These are phyloP conservation scores for Gambusia affinis DNA, from an alignment of 2,113 vertebrate genomes.

Conservation along the genomic window DNA sequence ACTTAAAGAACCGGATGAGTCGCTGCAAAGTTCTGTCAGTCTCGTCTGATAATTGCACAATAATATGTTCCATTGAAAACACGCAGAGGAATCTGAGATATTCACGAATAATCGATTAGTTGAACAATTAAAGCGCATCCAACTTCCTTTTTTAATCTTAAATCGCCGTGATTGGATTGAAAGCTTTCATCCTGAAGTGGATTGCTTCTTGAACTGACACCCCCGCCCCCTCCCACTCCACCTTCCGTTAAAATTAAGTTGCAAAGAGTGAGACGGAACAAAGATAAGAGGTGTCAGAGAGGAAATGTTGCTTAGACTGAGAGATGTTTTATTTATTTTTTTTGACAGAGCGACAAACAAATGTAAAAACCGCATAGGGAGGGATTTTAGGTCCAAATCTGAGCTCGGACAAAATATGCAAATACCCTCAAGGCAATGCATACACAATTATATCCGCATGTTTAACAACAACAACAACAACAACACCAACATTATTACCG, in stretches of 20 bases:
- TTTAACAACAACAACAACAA: background rate
- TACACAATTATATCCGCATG: background rate
- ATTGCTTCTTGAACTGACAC: slow-evolving; percentile 20
- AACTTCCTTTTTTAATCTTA: background rate
- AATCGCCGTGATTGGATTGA: slow-evolving; percentile 17
- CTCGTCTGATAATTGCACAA: background rate
- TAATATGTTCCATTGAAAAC: background rate
- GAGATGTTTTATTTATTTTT: background rate
- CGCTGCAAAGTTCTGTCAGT: background rate
- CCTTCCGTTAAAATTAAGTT: slow-evolving; percentile 26
- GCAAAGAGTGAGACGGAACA: slow-evolving; percentile 18
- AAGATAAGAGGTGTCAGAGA: slow-evolving; percentile 26
- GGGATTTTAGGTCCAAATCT: background rate
- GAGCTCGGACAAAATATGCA: background rate
- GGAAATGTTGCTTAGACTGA: background rate
- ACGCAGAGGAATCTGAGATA: background rate
- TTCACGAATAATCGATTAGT: background rate
- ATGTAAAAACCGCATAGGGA: background rate
- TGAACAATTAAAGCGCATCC: background rate
- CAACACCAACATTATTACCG: background rate
- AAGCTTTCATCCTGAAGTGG: slow-evolving; percentile 22
- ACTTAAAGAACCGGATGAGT: background rate
- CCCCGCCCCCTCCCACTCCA: background rate
- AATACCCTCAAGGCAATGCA: background rate
- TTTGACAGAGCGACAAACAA: background rate